Base-by-base conservation (phyloP, 1,140 invertebrate genomes). In the Neuroterus valhalla region DNA sequence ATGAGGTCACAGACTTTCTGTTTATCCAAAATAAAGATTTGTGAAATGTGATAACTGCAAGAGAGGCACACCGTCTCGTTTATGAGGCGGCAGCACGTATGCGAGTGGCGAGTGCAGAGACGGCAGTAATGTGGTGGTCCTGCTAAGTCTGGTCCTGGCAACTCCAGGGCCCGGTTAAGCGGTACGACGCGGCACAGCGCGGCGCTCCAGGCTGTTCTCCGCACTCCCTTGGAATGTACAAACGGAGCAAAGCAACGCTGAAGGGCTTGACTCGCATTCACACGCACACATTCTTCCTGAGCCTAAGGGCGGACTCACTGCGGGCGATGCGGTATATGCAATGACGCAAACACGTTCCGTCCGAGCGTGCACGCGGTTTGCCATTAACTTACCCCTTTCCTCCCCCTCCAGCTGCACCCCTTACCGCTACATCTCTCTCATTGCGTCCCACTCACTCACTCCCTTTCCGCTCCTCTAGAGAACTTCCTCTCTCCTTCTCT, bases 171-270 rank as follows among this genome's bases (percentile, higher is more conserved):
- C 68, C 48, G 68, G 68, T 68, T 78, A 74, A 72, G 77, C 71
- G 6, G 31, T n/a, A n/a, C n/a, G n/a, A n/a, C 31, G 31, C 10
- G 31, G 31, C 31, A 8, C 31, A 8, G 31, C 31, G 31, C 31
- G 77, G 76, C 72, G 78, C 79, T 76, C 70, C 50, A 69, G 76
- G 79, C 75, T 75, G 72, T 77, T 79, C 72, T 82, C 74, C 66
- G 72, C 68, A 71, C 75, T 77, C 68, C 62, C 69, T 48, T 74
- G 84, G 82, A 86, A 86, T 86, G 84, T n/a, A n/a, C 84, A 86
- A 86, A 84, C 81, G 80, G 84, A 86, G 82, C 83, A 86, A 82
- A 80, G 81, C 77, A 79, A 84, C 75, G 72, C 78, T 75, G 21
- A 66, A 79, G 72, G 72, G 76, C 77, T 75, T 77, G 70, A 74